These are phyloP conservation scores for Cephalopachus bancanus DNA, from an alignment of 2,797 vertebrate genomes.

Conservation along the genomic window DNA sequence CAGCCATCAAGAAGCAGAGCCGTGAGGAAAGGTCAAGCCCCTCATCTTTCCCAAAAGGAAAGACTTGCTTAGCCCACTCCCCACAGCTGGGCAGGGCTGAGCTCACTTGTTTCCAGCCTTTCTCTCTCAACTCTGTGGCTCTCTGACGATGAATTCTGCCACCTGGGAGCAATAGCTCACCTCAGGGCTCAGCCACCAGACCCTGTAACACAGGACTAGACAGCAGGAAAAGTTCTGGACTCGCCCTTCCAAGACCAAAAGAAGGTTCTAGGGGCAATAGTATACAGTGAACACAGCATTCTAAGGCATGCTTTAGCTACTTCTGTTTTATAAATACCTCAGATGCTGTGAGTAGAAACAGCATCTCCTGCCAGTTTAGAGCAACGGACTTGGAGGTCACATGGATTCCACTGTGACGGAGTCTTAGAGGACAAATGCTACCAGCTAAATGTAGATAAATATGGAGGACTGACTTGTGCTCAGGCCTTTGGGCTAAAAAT, in stretches of 20 bases:
- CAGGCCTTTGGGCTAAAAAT: not conserved
- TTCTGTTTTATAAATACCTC: slow-evolving; percentile 28
- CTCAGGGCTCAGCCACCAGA: not conserved
- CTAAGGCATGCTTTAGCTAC: slow-evolving; percentile 5
- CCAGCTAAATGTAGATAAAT: not conserved
- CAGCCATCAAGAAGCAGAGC: not conserved
- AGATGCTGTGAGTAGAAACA: not conserved
- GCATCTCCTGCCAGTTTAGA: not conserved
- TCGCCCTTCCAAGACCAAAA: not conserved
- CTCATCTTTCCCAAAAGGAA: not conserved
- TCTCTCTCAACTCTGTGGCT: not conserved
- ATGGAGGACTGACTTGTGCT: not conserved
- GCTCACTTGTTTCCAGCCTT: fast-evolving
- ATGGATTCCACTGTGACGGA: not conserved
- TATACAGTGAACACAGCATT: not conserved
- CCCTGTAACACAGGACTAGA: not conserved
- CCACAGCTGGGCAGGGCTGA: not conserved
- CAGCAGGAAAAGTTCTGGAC: not conserved
- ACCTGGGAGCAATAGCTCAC: not conserved
- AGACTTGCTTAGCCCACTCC: not conserved
- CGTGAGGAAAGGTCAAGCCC: not conserved
- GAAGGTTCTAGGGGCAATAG: not conserved
- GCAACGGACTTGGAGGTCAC: slow-evolving; percentile 18
- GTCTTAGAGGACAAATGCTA: not conserved
- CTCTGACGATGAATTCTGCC: not conserved